Conservation (phyloP, 2,113 vertebrate genomes). For the Hypanus sabinus region DNA sequence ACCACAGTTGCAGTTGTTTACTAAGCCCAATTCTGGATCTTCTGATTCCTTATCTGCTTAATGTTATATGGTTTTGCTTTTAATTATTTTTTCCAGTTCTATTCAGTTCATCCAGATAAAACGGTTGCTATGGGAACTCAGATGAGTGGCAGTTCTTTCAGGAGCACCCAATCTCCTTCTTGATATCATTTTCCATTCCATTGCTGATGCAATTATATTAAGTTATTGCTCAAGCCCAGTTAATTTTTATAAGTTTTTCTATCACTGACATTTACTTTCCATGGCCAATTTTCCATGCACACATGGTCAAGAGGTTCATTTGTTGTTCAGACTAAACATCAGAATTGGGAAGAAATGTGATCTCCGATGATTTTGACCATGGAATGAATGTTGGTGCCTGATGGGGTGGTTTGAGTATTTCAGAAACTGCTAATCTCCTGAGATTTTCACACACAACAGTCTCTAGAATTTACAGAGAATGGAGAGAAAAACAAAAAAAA, state of each 20-base stretch:
- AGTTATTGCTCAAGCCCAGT: background rate
- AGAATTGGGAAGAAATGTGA: no score
- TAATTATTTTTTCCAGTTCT: background rate
- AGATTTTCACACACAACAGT: no score
- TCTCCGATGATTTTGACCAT: no score
- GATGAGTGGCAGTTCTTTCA: background rate
- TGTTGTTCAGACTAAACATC: no score
- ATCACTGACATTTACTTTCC: background rate
- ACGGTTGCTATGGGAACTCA: background rate
- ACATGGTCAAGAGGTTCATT: no score
- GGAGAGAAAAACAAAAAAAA: no score
- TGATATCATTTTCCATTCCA: background rate
- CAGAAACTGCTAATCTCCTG: no score
- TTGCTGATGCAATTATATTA: background rate
- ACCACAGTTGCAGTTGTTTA: background rate
- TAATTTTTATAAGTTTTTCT: background rate
- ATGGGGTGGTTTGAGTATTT: no score
- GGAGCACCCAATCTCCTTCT: background rate
- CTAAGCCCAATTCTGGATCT: background rate
- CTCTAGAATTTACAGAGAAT: no score
- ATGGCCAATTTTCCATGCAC: no score
- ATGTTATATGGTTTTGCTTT: background rate
- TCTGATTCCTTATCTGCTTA: background rate
- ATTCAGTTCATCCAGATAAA: background rate
- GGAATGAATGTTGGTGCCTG: no score